Evolutionary conservation across 2,888 invertebrate genomes (phyloP).

Genomic region (Mesorhabditis spiculigera): DNA sequence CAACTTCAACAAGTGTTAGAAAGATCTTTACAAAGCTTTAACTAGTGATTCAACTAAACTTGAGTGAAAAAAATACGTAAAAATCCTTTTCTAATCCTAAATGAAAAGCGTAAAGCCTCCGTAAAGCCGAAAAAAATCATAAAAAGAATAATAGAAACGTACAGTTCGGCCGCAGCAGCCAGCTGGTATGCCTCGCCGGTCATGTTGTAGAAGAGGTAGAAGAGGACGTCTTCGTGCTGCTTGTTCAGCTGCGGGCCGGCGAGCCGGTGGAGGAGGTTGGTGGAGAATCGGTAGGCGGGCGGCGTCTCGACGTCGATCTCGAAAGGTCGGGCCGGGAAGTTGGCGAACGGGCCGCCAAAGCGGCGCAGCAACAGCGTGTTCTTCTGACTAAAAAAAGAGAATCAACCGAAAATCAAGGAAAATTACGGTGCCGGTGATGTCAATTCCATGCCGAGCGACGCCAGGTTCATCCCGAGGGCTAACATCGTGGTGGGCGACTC

Average conservation of each 20-base stretch:
- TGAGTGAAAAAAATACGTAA: too few relatives aligned
- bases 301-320: constrained; percentile 9
- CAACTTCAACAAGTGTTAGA: too few relatives aligned
- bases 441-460: too few relatives aligned
- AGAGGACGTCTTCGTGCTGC: constrained; percentile 79
- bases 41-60: too few relatives aligned
- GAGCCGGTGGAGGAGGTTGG: constrained; percentile 74
- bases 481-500: too few relatives aligned
- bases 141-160: not conserved
- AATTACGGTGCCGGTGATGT: not conserved
- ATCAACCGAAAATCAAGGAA: not conserved
- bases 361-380: not conserved
- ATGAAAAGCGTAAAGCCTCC: too few relatives aligned
- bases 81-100: too few relatives aligned
- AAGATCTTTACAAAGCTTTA: too few relatives aligned
- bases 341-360: too few relatives aligned
- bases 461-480: too few relatives aligned
- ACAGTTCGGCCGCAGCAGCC: constrained; percentile 92
- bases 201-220: constrained; percentile 97
- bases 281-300: constrained; percentile 90
- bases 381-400: not conserved
- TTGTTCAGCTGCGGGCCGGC: not conserved
- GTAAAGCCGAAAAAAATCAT: not conserved
- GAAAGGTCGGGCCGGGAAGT: too few relatives aligned
- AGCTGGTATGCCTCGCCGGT: constrained; percentile 94